These are phyloP conservation scores for Esox niger DNA, from an alignment of 2,113 vertebrate genomes.

Conservation along the genomic window DNA sequence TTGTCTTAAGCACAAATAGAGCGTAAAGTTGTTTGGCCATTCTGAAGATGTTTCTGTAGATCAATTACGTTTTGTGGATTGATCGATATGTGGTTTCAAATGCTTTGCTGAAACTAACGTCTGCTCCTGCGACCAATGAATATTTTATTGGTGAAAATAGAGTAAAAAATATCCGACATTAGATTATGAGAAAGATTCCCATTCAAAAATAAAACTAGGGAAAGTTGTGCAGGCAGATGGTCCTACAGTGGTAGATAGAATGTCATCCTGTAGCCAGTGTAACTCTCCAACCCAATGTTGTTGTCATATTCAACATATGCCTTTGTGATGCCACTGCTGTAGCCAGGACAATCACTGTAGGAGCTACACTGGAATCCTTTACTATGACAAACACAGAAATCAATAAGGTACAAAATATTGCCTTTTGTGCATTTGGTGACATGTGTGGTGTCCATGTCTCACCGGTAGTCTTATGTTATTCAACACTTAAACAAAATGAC, in stretches of 20 bases:
- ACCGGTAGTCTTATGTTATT: constrained; percentile 49
- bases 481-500: constrained; percentile 65
- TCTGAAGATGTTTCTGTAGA: constrained; percentile 58
- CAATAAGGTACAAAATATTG: no score
- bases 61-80: constrained; percentile 7
- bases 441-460: constrained; percentile 27
- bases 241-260: not conserved
- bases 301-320: no score
- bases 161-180: not conserved
- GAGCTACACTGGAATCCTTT: no score
- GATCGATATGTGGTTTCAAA: constrained; percentile 38
- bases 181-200: not conserved
- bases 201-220: not conserved
- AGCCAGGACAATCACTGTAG: no score
- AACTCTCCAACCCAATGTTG: not conserved
- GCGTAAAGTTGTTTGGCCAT: constrained; percentile 58
- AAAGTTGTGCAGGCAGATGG: no score
- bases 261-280: no score
- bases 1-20: constrained; percentile 63
- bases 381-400: no score
- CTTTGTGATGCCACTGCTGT: no score
- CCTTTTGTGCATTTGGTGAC: no score
- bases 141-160: not conserved
- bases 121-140: constrained; percentile 35
- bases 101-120: not conserved